Evolutionary conservation across 2,113 vertebrate species (phyloP), one percentile per base, ranked within the genome.

Genomic region (Pipra filicauda): DNA sequence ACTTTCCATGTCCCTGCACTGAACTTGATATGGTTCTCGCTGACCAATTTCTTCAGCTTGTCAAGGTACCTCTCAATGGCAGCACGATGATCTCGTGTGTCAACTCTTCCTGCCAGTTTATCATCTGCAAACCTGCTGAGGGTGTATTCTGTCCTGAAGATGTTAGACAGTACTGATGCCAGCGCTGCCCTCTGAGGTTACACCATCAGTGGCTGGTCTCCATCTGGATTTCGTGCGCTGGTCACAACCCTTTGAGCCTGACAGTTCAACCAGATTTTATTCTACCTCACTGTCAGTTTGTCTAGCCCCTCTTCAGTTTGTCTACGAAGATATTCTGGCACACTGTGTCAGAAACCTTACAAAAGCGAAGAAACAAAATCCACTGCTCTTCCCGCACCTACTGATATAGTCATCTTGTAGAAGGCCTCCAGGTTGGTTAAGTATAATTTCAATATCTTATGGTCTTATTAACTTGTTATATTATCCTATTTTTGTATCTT

Each of bases 21-120:
- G 54, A 52, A 70, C 31, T 66, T 44, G 37, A 35, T 52, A 18
- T 0, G 0, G 4, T 81, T 89, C 16, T 85, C 11, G 19, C 6
- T 64, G 67, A 51, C 31, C 24, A 11, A 11, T 54, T 54, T 72
- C 76, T 79, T 71, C 49, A 80, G 19, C 7, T 7, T 46, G 26
- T 43, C 30, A 57, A 12, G 21, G 31, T 51, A 23, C 12, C 14
- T 39, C 23, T 48, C 73, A 89, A 52, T 39, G 59, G 39, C 35
- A 74, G 20, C 27, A 18, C 4, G 15, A 22, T 52, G 33, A 49
- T 77, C 48, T 55, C 6, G 0, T 43, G 17, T 52, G 49, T 52
- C 35, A 37, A 15, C 18, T 4, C 4, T 7, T 82, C n/a, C n/a
- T 85, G 16, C 14, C 20, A n/a, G 24, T 67, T 85, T n/a, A 41